Percentiles rank a stretch among this genome's conserved stretches.
Conservation (phyloP, 1,140 invertebrate genomes). For the Meloidogyne exigua region DNA sequence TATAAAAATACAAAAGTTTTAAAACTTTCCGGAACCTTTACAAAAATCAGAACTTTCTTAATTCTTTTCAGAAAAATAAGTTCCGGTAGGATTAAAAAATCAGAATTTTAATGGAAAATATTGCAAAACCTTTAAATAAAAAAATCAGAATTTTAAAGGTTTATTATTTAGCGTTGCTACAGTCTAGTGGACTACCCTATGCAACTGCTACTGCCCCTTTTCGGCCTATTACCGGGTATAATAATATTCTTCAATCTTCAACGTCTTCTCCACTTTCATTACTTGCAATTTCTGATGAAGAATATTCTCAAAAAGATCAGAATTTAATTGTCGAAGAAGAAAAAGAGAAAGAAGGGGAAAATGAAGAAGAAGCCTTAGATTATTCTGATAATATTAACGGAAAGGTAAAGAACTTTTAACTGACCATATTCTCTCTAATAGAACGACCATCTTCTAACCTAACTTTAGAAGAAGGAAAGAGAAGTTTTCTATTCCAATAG, state of each 20-base stretch:
- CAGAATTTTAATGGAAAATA: too few relatives aligned
- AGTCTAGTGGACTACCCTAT: not conserved
- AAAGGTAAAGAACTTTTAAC: too few relatives aligned
- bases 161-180: not conserved
- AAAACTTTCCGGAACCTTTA: too few relatives aligned
- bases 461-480: too few relatives aligned
- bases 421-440: too few relatives aligned
- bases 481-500: too few relatives aligned
- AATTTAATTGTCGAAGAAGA: too few relatives aligned
- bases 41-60: not conserved
- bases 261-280: not conserved
- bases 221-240: not conserved
- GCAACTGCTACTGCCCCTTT: not conserved
- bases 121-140: too few relatives aligned
- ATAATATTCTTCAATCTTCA: not conserved
- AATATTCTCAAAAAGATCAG: conserved; percentile 1
- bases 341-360: not conserved
- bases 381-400: not conserved
- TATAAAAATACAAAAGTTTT: not conserved
- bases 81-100: too few relatives aligned
- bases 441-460: too few relatives aligned
- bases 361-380: conserved; percentile 9
- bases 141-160: not conserved
- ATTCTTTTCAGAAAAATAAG: too few relatives aligned
- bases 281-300: not conserved